Conservation (phyloP, 2,797 vertebrate genomes). For the Myripristis murdjan region DNA sequence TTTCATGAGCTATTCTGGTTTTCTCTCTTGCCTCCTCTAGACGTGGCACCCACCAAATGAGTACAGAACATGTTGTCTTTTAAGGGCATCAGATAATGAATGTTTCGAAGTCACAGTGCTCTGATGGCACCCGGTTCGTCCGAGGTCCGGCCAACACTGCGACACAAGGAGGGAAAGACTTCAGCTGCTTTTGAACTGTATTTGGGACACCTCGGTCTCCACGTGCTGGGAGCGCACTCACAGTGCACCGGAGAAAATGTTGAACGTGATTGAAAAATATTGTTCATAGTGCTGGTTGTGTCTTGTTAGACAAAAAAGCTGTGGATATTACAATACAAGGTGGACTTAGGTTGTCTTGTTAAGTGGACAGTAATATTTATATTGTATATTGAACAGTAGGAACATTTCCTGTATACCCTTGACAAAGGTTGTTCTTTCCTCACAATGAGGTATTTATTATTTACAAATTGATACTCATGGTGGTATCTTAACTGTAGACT, state of each 20-base stretch:
- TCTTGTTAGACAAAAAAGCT: slow-evolving; percentile 68
- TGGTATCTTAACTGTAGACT: slow-evolving; percentile 67
- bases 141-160: neutral
- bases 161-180: slow-evolving; percentile 18
- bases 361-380: slow-evolving; percentile 75
- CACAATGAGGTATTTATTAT: slow-evolving; percentile 88
- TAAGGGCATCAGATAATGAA: slow-evolving; percentile 79
- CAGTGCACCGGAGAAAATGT: slow-evolving; percentile 41
- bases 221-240: neutral
- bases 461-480: slow-evolving; percentile 72
- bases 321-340: slow-evolving; percentile 39
- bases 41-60: slow-evolving; percentile 75
- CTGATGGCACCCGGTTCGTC: slow-evolving; percentile 59
- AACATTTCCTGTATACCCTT: slow-evolving; percentile 79
- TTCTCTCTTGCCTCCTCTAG: slow-evolving; percentile 60
- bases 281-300: slow-evolving; percentile 65
- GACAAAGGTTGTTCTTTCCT: slow-evolving; percentile 84
- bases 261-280: slow-evolving; percentile 39
- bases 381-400: slow-evolving; percentile 67
- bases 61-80: slow-evolving; percentile 71
- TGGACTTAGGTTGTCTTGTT: slow-evolving; percentile 59
- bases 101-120: slow-evolving; percentile 82
- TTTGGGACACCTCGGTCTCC: slow-evolving; percentile 5
- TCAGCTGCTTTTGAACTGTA: slow-evolving; percentile 43
- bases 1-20: neutral